Conservation (phyloP, 2,797 vertebrate genomes). For the Psittacula echo region DNA sequence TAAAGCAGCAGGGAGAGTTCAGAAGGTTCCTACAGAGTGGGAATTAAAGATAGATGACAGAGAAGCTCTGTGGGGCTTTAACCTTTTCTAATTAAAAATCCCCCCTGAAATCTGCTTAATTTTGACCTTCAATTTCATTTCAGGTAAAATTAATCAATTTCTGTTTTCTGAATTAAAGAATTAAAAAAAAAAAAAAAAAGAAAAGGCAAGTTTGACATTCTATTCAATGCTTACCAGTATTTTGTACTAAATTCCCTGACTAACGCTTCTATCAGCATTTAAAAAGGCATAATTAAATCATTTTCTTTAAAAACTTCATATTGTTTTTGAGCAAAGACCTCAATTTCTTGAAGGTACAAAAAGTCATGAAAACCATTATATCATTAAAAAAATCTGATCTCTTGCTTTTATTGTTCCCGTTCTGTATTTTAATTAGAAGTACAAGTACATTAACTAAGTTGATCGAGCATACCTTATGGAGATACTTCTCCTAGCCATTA, state of each 20-base stretch:
- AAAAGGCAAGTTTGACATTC: neutral
- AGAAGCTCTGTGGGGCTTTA: conserved; percentile 56
- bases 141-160: conserved; percentile 16
- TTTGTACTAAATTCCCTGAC: neutral
- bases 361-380: neutral
- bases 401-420: neutral
- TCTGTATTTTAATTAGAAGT: neutral
- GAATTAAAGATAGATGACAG: conserved; percentile 61
- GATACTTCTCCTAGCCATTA: neutral
- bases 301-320: neutral
- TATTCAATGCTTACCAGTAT: neutral
- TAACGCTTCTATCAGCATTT: neutral
- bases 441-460: neutral
- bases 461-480: neutral
- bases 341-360: neutral
- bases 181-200: neutral
- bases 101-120: conserved; percentile 23
- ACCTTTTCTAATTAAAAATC: conserved; percentile 54
- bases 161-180: conserved; percentile 12
- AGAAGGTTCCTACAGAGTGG: conserved; percentile 38
- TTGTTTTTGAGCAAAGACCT: neutral
- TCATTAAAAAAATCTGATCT: neutral
- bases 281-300: neutral
- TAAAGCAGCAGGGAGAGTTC: conserved; percentile 62
- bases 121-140: conserved; percentile 32